A percentile compares a stretch with the other conserved stretches of the same genome.
These are phyloP conservation scores for Pica pica DNA, from an alignment of 2,113 vertebrate species.

Conservation along the genomic window DNA sequence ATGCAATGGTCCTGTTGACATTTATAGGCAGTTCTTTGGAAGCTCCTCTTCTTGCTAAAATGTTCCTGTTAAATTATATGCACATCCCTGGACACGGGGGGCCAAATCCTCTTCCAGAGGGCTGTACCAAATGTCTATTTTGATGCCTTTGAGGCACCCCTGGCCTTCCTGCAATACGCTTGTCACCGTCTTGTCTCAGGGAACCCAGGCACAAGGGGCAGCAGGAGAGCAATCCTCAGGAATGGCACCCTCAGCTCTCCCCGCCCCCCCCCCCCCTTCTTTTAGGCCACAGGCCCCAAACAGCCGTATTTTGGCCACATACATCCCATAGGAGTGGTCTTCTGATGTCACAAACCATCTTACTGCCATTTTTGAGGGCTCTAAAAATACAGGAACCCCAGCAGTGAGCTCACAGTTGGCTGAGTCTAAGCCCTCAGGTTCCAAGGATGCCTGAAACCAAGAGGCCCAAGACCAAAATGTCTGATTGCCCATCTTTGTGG, in stretches of 20 bases:
- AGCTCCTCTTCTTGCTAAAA: not conserved
- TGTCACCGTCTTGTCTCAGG: not conserved
- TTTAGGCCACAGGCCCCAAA: not conserved
- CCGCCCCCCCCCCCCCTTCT: rapidly evolving
- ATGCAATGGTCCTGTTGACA: not conserved
- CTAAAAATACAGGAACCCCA: rapidly evolving
- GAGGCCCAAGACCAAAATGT: not conserved
- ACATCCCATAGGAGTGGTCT: not conserved
- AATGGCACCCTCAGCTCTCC: no score
- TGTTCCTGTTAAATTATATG: not conserved
- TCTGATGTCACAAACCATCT: not conserved
- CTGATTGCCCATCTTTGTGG: not conserved
- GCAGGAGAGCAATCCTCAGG: not conserved
- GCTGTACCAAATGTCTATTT: not conserved
- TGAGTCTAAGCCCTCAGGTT: no score
- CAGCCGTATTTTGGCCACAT: not conserved
- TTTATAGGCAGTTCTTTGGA: not conserved
- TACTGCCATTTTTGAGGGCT: not conserved
- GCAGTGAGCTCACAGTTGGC: not conserved
- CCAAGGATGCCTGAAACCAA: not conserved
- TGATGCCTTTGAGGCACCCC: not conserved
- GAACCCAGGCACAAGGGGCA: not conserved
- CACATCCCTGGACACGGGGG: no score
- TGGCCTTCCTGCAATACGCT: not conserved
- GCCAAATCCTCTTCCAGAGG: not conserved